Evolutionary conservation across 2,888 invertebrate species (phyloP), one percentile per base, ranked within the genome.

Genomic region (Deilephila porcellus): DNA sequence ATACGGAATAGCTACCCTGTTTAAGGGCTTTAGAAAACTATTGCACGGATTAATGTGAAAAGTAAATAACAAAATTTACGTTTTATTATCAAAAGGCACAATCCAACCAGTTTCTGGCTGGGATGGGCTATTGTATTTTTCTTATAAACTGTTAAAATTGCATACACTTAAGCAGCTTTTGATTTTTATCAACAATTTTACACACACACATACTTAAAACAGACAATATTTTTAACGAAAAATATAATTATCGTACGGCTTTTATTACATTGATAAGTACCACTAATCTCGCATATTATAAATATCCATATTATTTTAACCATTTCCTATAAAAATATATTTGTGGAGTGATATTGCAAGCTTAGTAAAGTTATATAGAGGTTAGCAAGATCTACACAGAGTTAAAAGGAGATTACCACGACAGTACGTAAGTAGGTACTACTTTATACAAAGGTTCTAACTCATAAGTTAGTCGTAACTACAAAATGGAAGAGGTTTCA

Each of bases 291-390:
- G 19, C 34, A 56, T 34, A 32, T 19, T 63, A 63, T 32, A 63
- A 63, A 63, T 34, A 63, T 34, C 32, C 37, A n/a, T 64, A 45
- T 3, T n/a, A n/a, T 56, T 56, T 6, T 37, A n/a, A 64, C 64
- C 6, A 37, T 64, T 64, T 29, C 19, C 5, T 70, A 53, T 53
- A 45, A 70, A 70, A 52, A 70, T 70, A 53, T 53, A 29, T 17
- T 29, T 67, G 32, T 52, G 20, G 20, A 64, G 45, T 34, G 34
- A 67, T 67, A 67, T n/a, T 25, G 17, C 52, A 53, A 53, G 70
- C 70, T 45, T 67, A 20, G 45, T 32, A 8, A 32, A 37, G 14
- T 29, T 32, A 67, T 45, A 45, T 53, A 70, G 53, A 25, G 1
- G 4, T 17, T n/a, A 56, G 5, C 56, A 56, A 56, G 19, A 56